Percentiles rank a stretch among this genome's conserved stretches.
Evolutionary conservation across 2,113 vertebrate species (phyloP).

Genomic region (Oceanodroma tethys): DNA sequence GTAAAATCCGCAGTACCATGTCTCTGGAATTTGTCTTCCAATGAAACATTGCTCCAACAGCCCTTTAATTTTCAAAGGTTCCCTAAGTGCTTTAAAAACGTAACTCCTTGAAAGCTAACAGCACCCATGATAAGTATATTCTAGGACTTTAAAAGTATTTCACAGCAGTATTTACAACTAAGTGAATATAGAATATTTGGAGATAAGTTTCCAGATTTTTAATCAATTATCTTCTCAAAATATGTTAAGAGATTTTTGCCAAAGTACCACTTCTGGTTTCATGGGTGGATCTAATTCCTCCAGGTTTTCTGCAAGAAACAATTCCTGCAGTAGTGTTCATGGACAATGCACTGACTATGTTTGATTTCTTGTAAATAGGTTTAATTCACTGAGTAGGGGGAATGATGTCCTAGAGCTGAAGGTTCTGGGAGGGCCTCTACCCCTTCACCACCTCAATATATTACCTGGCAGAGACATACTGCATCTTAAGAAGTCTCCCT

Average conservation of each 20-base stretch:
- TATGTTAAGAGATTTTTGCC: not conserved
- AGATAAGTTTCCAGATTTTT: not conserved
- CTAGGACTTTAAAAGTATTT: not conserved
- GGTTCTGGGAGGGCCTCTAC: not conserved
- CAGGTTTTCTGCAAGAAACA: not conserved
- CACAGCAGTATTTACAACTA: not conserved
- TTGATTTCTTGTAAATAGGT: not conserved
- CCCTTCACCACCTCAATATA: not conserved
- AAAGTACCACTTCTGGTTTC: not conserved
- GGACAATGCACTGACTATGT: too few relatives aligned
- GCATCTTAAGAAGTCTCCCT: not conserved
- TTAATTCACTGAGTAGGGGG: not conserved
- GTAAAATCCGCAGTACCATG: not conserved
- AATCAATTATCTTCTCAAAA: not conserved
- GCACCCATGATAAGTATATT: not conserved
- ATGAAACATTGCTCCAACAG: not conserved
- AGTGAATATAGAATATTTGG: not conserved
- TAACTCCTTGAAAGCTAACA: not conserved
- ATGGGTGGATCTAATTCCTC: not conserved
- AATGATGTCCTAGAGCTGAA: not conserved
- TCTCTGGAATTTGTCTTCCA: not conserved
- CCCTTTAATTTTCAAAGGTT: not conserved
- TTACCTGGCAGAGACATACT: not conserved
- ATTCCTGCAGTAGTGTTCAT: not conserved
- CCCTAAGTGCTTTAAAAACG: not conserved